phyloP scores from a whole-genome alignment of 2,888 invertebrate species.

The Lasioglossum lativentre region DNA sequence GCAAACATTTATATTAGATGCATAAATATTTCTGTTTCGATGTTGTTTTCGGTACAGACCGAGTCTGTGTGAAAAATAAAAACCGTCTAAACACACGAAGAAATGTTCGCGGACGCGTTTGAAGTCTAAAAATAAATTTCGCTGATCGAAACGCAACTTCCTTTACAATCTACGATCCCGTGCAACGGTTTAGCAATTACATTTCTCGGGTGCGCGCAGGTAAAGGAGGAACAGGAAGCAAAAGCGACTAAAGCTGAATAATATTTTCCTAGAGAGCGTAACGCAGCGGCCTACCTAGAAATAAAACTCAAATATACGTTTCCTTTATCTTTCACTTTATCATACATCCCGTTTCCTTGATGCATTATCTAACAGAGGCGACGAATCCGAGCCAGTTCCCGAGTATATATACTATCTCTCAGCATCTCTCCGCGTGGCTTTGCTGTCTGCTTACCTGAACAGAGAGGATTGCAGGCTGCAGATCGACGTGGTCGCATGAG shows the following conservation, averaged over 20 bases:
- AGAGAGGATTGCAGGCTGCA: slow-evolving; percentile 95
- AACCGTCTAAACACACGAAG: no score
- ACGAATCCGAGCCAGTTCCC: background rate
- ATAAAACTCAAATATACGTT: background rate
- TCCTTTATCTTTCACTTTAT: slow-evolving; percentile 6
- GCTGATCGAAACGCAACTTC: background rate
- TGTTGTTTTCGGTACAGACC: no score
- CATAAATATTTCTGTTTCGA: background rate
- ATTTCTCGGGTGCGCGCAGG: background rate
- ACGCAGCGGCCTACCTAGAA: background rate
- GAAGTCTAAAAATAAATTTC: background rate
- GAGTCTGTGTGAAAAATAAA: no score
- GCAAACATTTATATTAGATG: background rate
- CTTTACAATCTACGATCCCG: background rate
- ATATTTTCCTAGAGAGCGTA: slow-evolving; percentile 5
- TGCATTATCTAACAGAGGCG: background rate
- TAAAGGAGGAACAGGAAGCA: background rate
- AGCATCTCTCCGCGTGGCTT: background rate
- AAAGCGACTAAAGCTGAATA: background rate
- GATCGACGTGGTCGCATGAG: slow-evolving; percentile 92
- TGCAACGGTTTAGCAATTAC: background rate
- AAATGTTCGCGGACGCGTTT: no score
- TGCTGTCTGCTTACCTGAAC: slow-evolving; percentile 88
- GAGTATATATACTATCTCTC: no score
- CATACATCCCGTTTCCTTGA: background rate